These are phyloP conservation scores for Austrofundulus limnaeus DNA, from an alignment of 2,113 vertebrate genomes.

Conservation along the genomic window DNA sequence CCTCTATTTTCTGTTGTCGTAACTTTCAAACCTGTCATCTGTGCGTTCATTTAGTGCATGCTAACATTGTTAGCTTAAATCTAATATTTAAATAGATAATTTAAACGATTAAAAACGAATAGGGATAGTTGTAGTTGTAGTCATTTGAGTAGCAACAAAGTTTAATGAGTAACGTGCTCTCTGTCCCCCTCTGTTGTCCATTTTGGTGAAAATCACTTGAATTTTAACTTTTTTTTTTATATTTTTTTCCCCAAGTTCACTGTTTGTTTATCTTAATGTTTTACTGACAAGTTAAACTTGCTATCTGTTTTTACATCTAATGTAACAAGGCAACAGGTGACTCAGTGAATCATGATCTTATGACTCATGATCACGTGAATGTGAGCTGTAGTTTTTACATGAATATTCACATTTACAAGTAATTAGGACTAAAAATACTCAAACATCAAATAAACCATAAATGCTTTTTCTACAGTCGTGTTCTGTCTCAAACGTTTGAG, in stretches of 20 bases:
- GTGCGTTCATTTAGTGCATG: not conserved
- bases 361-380: constrained; percentile 1
- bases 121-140: not conserved
- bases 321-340: not conserved
- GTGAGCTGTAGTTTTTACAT: not conserved
- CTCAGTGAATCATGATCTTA: constrained; percentile 5
- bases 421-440: too few relatives aligned
- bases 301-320: not conserved
- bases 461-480: too few relatives aligned
- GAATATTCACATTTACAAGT: too few relatives aligned
- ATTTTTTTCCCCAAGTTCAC: not conserved
- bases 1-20: not conserved
- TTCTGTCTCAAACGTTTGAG: too few relatives aligned
- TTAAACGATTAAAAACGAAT: not conserved
- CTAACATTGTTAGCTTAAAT: not conserved
- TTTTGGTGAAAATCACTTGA: not conserved
- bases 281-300: not conserved
- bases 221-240: not conserved
- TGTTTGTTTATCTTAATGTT: not conserved
- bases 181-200: constrained; percentile 18
- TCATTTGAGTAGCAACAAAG: rapidly evolving
- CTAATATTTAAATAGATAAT: not conserved
- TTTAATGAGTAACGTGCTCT: not conserved
- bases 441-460: too few relatives aligned
- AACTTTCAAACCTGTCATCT: not conserved